Conservation (phyloP, 2,888 invertebrate species). For the Zele albiditarsus region DNA sequence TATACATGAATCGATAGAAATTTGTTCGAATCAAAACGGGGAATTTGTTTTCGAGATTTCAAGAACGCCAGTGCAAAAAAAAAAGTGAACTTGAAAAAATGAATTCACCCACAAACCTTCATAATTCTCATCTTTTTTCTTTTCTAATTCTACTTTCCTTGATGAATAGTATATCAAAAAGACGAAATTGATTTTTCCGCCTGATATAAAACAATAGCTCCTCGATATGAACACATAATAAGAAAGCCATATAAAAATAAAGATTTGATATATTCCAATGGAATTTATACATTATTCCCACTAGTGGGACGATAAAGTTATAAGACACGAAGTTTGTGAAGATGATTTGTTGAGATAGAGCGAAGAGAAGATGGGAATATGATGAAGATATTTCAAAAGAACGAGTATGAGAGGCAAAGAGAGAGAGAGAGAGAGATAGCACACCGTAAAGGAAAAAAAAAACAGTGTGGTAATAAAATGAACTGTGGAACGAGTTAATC, state of each 20-base stretch:
- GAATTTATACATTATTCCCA: background rate
- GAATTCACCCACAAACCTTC: no score
- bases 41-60: no score
- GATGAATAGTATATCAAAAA: no score
- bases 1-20: no score
- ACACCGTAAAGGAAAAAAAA: background rate
- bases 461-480: background rate
- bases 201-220: background rate
- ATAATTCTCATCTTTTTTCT: no score
- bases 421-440: background rate
- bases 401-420: background rate
- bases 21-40: no score
- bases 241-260: background rate
- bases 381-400: background rate
- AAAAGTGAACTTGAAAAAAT: no score
- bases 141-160: no score
- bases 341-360: conserved; percentile 3
- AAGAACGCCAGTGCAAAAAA: no score
- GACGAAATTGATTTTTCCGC: no score
- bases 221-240: background rate
- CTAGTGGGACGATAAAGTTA: background rate
- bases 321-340: background rate
- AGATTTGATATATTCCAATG: background rate
- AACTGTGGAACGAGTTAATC: background rate
- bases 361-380: background rate